phyloP scores from a whole-genome alignment of 2,888 invertebrate species.

The Lymantria dispar region DNA sequence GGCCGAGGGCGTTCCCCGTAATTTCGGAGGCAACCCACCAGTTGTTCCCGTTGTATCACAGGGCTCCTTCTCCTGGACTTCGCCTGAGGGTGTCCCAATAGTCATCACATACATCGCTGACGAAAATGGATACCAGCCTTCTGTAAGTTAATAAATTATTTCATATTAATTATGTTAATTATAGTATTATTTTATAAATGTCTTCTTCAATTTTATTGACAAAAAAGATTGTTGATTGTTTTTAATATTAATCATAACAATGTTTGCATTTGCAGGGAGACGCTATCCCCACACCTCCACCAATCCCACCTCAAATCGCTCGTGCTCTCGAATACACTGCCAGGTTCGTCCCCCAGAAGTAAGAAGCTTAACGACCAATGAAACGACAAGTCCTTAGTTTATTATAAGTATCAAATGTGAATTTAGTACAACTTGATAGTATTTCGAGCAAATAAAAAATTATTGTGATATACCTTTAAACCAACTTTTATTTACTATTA shows the following conservation, averaged over 20 bases:
- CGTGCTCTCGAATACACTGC: constrained; percentile 63
- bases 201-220: background rate
- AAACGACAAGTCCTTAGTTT: background rate
- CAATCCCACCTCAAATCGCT: constrained; percentile 71
- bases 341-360: constrained; percentile 26
- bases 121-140: constrained; percentile 86
- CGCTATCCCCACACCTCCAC: constrained; percentile 73
- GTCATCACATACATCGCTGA: constrained; percentile 83
- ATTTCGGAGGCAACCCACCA: constrained; percentile 66
- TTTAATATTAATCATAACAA: background rate
- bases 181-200: background rate
- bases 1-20: constrained; percentile 78
- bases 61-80: constrained; percentile 79
- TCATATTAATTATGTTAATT: background rate
- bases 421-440: constrained; percentile 26
- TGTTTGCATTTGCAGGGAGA: constrained; percentile 40
- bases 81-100: constrained; percentile 83
- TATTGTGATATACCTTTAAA: background rate
- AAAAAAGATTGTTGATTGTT: background rate
- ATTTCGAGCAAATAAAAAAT: constrained; percentile 6
- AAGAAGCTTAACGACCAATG: constrained; percentile 17
- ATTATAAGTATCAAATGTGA: constrained; percentile 1
- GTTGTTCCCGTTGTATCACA: constrained; percentile 61
- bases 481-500: no score
- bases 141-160: constrained; percentile 48